Evolutionary conservation across 1,140 invertebrate genomes (phyloP), one percentile per base, ranked within the genome.

Genomic region (Dendroctonus valens): DNA sequence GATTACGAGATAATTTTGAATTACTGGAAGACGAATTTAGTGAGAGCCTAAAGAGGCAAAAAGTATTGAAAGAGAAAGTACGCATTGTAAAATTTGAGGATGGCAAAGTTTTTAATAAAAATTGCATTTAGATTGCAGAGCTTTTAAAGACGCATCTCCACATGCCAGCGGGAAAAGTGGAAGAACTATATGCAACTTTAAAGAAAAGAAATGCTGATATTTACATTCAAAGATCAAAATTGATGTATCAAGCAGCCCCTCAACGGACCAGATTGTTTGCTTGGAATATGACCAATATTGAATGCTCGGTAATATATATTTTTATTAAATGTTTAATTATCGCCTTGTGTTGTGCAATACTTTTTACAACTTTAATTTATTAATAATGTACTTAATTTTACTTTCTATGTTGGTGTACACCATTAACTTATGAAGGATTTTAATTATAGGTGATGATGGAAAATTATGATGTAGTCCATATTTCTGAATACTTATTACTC

Each of bases 21-120:
- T 81, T 99, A 0, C 76, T 98, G 15, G 94, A 95, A 75, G 97
- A 99, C 77, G 97, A 99, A 79, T 96, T 96, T 72, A 90, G 93
- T 73, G 97, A 99, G 76, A 95, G 92, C 75, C 83, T 96, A 68
- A 97, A 97, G 76, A 81, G 97, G n/a, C 86, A 90, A 65, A 87
- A 91, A 59, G 91, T 97, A 81, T 80, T 99, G 11, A 94, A 97
- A 74, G 86, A 90, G 5, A 95, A 95, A 81, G 91, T 97, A 72
- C 70, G 12, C 39, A 40, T 52, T 52, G 11, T 39, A 6, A 52
- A 48, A 66, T 59, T 50, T 62, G 12, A 37, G 54, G 9, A 55
- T 41, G 52, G 66, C 59, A 38, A 67, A 59, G 39, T 62, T 60
- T 54, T 15, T 50, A 8, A 44, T 12, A 8, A 14, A 50, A 6